Conservation (phyloP, 1,140 invertebrate species). For the Aphelinus atriplicis region DNA sequence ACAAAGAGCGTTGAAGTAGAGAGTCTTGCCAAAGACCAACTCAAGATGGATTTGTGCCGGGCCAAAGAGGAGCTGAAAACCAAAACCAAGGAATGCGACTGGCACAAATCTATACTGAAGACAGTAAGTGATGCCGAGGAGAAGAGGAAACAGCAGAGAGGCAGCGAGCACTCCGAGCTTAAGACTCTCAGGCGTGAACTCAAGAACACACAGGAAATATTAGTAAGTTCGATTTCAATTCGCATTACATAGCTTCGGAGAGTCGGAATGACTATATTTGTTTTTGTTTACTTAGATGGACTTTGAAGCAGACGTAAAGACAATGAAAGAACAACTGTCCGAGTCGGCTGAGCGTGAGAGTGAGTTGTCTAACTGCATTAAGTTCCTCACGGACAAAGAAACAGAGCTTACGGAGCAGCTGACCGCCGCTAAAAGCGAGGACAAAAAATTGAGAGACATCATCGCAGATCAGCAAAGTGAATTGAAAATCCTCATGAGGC, state of each 20-base stretch:
- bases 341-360: slow-evolving; percentile 46
- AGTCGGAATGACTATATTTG: not conserved
- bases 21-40: slow-evolving; percentile 65
- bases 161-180: slow-evolving; percentile 62
- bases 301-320: slow-evolving; percentile 64
- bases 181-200: slow-evolving; percentile 62
- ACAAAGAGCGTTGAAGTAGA: slow-evolving; percentile 69
- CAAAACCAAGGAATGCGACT: slow-evolving; percentile 67
- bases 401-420: slow-evolving; percentile 46
- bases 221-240: slow-evolving; percentile 47
- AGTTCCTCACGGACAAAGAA: slow-evolving; percentile 45
- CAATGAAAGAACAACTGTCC: slow-evolving; percentile 52
- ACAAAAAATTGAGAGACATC: slow-evolving; percentile 48
- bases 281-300: slow-evolving; percentile 55
- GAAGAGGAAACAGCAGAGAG: slow-evolving; percentile 54
- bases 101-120: slow-evolving; percentile 62
- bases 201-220: slow-evolving; percentile 55
- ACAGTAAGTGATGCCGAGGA: slow-evolving; percentile 54
- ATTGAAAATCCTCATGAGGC: slow-evolving; percentile 41
- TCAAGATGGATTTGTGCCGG: slow-evolving; percentile 66
- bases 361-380: slow-evolving; percentile 42
- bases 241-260: slow-evolving; percentile 7
- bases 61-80: slow-evolving; percentile 68
- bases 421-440: slow-evolving; percentile 41
- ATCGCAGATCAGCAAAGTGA: slow-evolving; percentile 47